These are phyloP conservation scores for Acanthosepion esculentum DNA, from an alignment of 2,888 invertebrate genomes.

Conservation along the genomic window DNA sequence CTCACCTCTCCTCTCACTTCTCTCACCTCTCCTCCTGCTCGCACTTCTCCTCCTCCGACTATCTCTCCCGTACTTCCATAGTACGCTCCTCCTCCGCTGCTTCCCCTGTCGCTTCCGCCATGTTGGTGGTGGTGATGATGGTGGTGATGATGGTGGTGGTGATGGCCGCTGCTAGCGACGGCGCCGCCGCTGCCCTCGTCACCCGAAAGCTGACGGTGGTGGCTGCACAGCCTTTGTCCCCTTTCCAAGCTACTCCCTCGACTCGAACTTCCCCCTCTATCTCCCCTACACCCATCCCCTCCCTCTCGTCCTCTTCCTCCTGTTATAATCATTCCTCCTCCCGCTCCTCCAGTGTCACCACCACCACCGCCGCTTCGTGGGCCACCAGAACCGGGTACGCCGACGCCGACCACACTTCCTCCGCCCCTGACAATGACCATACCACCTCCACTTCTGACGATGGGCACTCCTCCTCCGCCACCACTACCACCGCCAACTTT, in stretches of 20 bases:
- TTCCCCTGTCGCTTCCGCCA: background rate
- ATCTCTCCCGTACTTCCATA: background rate
- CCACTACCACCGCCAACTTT: conserved; percentile 4
- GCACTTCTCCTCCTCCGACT: background rate
- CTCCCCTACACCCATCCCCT: background rate
- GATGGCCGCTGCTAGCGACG: background rate
- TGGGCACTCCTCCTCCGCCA: background rate
- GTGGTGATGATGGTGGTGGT: background rate
- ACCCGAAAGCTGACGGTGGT: background rate
- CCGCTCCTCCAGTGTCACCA: background rate
- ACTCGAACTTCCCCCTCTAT: background rate
- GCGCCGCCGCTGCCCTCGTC: background rate
- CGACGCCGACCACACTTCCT: background rate
- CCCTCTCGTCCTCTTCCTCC: background rate
- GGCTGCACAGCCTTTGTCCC: background rate
- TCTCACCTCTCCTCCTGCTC: background rate
- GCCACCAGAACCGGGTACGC: background rate
- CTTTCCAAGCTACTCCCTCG: background rate
- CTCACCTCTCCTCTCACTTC: background rate
- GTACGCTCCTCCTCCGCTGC: background rate
- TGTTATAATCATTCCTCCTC: background rate
- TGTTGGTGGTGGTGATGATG: conserved; percentile 37
- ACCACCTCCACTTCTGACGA: background rate
- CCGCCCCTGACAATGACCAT: background rate
- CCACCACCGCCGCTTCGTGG: background rate